Conservation (phyloP, 2,797 vertebrate genomes). For the Parambassis ranga region DNA sequence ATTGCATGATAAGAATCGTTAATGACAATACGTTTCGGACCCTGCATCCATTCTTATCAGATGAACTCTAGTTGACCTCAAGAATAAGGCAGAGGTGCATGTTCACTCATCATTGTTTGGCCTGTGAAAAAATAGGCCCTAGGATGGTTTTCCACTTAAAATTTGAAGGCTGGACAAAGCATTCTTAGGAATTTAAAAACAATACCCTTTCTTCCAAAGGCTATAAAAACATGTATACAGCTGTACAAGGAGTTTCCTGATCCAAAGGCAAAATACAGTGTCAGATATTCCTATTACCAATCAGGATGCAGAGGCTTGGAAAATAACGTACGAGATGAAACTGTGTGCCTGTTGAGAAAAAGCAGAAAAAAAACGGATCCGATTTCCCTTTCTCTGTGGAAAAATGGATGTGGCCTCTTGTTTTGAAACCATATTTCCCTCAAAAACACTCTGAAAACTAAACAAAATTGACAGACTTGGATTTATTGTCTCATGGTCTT, state of each 20-base stretch:
- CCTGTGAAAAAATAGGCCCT: conserved; percentile 43
- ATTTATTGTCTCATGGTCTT: conserved; percentile 85
- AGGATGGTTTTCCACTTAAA: conserved; percentile 78
- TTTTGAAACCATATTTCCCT: conserved; percentile 83
- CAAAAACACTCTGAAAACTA: conserved; percentile 84
- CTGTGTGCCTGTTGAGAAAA: conserved; percentile 68
- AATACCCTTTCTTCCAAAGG: conserved; percentile 76
- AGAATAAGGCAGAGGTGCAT: conserved; percentile 31
- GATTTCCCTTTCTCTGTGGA: conserved; percentile 82
- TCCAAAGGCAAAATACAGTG: conserved; percentile 75
- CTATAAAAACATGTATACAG: conserved; percentile 80
- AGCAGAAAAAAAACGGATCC: conserved; percentile 66
- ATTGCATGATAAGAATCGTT: conserved; percentile 8
- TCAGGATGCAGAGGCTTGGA: conserved; percentile 73
- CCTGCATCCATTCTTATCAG: conserved; percentile 28
- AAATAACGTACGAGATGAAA: conserved; percentile 73
- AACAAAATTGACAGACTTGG: conserved; percentile 88
- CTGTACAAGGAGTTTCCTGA: conserved; percentile 81
- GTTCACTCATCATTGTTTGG: conserved; percentile 65
- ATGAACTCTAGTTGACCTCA: conserved; percentile 66
- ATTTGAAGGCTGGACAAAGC: conserved; percentile 67
- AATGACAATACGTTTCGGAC: conserved; percentile 1
- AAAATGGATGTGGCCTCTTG: conserved; percentile 79
- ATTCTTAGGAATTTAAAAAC: conserved; percentile 79
- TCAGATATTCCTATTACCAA: conserved; percentile 80